Evolutionary conservation across 2,797 vertebrate genomes (phyloP).

Genomic region (Hephaestus fuliginosus): DNA sequence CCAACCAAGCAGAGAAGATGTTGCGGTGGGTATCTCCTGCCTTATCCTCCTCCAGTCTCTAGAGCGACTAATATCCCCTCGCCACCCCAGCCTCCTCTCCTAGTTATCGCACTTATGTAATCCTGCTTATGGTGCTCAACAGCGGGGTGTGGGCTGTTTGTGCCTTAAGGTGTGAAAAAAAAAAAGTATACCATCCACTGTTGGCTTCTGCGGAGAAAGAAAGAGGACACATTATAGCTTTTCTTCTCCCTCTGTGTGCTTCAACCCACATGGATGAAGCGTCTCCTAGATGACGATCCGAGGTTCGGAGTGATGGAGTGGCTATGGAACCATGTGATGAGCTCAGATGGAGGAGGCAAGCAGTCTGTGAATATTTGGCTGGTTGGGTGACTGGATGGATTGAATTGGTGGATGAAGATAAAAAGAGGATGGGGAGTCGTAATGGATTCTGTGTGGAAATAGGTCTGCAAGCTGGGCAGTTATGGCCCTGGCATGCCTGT

Average conservation of each 20-base stretch:
- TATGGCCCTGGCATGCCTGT: conserved; percentile 44
- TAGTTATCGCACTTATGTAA: conserved; percentile 77
- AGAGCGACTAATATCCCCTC: conserved; percentile 70
- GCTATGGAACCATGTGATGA: conserved; percentile 45
- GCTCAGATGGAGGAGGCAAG: conserved; percentile 46
- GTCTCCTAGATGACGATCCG: conserved; percentile 46
- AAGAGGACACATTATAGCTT: conserved; percentile 43
- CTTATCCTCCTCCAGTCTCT: conserved; percentile 73
- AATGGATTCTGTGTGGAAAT: conserved; percentile 76
- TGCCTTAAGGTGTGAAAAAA: conserved; percentile 78
- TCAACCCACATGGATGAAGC: conserved; percentile 35
- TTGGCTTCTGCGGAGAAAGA: conserved; percentile 36
- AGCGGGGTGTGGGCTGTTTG: conserved; percentile 76
- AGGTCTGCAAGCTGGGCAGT: conserved; percentile 38
- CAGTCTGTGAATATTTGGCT: conserved; percentile 62
- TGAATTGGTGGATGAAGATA: conserved; percentile 67
- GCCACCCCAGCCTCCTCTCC: conserved; percentile 63
- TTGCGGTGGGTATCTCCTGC: conserved; percentile 69
- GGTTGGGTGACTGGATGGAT: conserved; percentile 63
- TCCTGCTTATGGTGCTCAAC: conserved; percentile 65
- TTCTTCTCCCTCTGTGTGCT: conserved; percentile 34
- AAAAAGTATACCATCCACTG: conserved; percentile 59
- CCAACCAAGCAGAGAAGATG: conserved; percentile 68
- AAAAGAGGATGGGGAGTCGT: conserved; percentile 56
- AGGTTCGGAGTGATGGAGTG: conserved; percentile 36